Percentiles rank a stretch among this genome's conserved stretches.
These are phyloP conservation scores for Plagodis pulveraria DNA, from an alignment of 2,888 invertebrate species.

Conservation along the genomic window DNA sequence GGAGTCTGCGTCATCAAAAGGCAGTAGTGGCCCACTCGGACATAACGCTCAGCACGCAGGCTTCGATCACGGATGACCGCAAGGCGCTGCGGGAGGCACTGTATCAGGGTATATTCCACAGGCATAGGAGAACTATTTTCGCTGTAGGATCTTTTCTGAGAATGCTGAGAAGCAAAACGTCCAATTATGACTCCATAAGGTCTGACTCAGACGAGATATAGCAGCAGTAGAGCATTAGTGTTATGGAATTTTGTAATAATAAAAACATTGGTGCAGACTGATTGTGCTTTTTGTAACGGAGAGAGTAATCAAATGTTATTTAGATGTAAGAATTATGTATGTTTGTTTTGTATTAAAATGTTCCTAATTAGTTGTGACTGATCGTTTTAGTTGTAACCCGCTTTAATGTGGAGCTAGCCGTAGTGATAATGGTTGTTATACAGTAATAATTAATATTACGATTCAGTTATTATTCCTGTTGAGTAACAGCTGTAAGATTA, in stretches of 20 bases:
- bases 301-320: conserved; percentile 48
- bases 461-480: conserved; percentile 3
- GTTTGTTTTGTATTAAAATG: conserved; percentile 75
- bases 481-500: conserved; percentile 6
- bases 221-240: conserved; percentile 60
- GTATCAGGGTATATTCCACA: conserved; percentile 91
- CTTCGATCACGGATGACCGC: conserved; percentile 84
- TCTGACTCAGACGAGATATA: conserved; percentile 84
- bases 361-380: conserved; percentile 74
- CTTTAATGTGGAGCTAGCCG: conserved; percentile 49
- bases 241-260: conserved; percentile 51
- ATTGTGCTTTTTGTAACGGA: conserved; percentile 70
- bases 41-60: conserved; percentile 78
- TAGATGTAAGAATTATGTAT: conserved; percentile 50
- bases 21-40: conserved; percentile 86
- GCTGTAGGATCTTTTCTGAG: conserved; percentile 90
- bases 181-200: conserved; percentile 91
- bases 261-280: conserved; percentile 72
- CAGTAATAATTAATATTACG: conserved; percentile 3
- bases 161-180: conserved; percentile 90
- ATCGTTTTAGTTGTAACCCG: conserved; percentile 55
- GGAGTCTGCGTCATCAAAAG: conserved; percentile 85
- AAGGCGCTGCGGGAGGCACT: conserved; percentile 90
- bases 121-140: conserved; percentile 90
- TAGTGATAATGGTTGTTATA: conserved; percentile 46